A percentile compares a stretch with the other conserved stretches of the same genome.
These are phyloP conservation scores for Ormia ochracea DNA, from an alignment of 2,888 invertebrate species.

Conservation along the genomic window DNA sequence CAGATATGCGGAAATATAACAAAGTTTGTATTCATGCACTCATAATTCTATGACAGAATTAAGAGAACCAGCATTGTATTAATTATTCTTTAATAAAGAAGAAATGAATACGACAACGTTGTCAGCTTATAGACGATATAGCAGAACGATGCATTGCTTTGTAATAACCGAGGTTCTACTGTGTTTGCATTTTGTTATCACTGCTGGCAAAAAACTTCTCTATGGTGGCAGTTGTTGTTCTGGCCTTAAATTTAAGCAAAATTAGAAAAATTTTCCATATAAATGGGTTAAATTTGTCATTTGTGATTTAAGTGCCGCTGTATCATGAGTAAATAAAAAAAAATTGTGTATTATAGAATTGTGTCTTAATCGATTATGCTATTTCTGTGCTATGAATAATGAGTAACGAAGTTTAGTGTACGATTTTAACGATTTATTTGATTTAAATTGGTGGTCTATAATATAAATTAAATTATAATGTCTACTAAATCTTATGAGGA, in stretches of 20 bases:
- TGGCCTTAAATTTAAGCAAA: neutral
- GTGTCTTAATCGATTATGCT: slow-evolving; percentile 17
- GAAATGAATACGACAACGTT: too few species aligned
- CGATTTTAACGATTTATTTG: slow-evolving; percentile 23
- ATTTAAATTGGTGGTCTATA: neutral
- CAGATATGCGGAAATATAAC: too few species aligned
- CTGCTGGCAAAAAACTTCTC: slow-evolving; percentile 22
- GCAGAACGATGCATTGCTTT: too few species aligned
- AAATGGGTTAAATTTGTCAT: slow-evolving; percentile 29
- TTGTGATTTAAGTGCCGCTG: neutral
- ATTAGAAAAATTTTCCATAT: slow-evolving; percentile 8
- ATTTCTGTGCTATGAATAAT: neutral
- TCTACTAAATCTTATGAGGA: neutral
- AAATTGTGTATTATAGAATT: neutral
- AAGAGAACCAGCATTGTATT: too few species aligned
- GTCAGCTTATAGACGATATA: too few species aligned
- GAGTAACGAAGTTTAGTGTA: slow-evolving; percentile 8
- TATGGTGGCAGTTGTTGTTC: too few species aligned
- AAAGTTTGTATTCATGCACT: too few species aligned
- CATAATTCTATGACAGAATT: too few species aligned
- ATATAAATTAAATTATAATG: neutral
- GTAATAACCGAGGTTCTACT: too few species aligned
- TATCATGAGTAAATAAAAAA: neutral
- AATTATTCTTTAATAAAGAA: too few species aligned
- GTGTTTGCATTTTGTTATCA: neutral